These are phyloP conservation scores for Bryconaethiops microstoma DNA, from an alignment of 2,797 vertebrate species.

Conservation along the genomic window DNA sequence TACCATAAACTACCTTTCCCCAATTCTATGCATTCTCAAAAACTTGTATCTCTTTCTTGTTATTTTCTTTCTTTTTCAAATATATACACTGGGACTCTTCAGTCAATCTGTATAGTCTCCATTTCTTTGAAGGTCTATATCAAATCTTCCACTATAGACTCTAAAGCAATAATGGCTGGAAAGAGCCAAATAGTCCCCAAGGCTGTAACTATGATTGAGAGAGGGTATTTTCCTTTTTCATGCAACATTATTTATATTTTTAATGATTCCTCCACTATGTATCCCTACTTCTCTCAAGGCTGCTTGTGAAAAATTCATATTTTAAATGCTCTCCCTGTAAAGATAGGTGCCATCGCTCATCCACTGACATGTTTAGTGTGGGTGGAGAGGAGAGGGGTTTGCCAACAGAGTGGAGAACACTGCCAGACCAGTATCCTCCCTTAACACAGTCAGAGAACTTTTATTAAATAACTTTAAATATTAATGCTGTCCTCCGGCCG, in stretches of 20 bases:
- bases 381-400: conserved; percentile 58
- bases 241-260: conserved; percentile 63
- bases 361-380: conserved; percentile 56
- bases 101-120: conserved; percentile 8
- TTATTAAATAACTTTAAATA: conserved; percentile 69
- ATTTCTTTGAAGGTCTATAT: conserved; percentile 17
- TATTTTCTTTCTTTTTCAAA: background rate
- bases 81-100: background rate
- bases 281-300: conserved; percentile 56
- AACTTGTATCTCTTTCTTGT: background rate
- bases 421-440: conserved; percentile 49
- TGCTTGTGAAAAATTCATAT: conserved; percentile 66
- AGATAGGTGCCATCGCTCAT: conserved; percentile 65
- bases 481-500: conserved; percentile 44
- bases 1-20: background rate
- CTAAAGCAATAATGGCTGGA: conserved; percentile 38
- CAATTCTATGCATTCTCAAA: background rate
- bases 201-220: conserved; percentile 50
- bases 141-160: conserved; percentile 40
- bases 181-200: conserved; percentile 23
- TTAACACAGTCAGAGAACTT: conserved; percentile 48
- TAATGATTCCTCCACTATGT: conserved; percentile 58
- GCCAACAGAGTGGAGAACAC: conserved; percentile 39
- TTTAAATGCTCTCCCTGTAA: conserved; percentile 63
- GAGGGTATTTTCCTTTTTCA: conserved; percentile 52